Percentiles rank a stretch among this genome's conserved stretches.
Conservation (phyloP, 2,113 vertebrate genomes). For the Cricetomys ansorgei region DNA sequence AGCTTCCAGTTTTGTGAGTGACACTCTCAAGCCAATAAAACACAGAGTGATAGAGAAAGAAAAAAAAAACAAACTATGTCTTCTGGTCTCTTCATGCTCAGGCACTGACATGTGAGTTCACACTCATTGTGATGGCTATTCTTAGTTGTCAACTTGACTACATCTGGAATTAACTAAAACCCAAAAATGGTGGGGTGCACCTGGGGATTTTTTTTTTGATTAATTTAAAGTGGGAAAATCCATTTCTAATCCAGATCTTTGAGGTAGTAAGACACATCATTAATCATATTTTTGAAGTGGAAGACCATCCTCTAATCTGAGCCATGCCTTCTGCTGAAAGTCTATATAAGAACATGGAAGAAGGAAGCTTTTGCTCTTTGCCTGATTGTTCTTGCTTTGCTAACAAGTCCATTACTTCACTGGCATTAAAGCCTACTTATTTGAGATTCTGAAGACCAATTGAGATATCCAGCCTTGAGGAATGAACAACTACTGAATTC, state of each 20-base stretch:
- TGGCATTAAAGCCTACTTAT: not conserved
- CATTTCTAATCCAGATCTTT: not conserved
- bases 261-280: not conserved
- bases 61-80: too few species aligned
- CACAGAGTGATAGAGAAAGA: not conserved
- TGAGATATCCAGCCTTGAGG: not conserved
- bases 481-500: not conserved
- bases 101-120: not conserved
- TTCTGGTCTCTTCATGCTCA: not conserved
- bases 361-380: not conserved
- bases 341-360: not conserved
- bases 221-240: not conserved
- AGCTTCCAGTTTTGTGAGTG: not conserved
- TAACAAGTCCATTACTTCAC: not conserved
- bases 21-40: not conserved
- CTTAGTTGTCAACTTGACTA: not conserved
- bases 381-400: not conserved
- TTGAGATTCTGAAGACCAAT: not conserved
- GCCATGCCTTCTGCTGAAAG: not conserved
- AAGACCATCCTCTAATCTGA: not conserved
- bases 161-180: not conserved
- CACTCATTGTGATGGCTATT: not conserved
- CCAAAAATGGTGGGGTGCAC: too few species aligned
- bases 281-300: not conserved
- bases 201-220: not conserved